Evolutionary conservation across 2,797 vertebrate species (phyloP).

Genomic region (Pangasius sanitwongsei): DNA sequence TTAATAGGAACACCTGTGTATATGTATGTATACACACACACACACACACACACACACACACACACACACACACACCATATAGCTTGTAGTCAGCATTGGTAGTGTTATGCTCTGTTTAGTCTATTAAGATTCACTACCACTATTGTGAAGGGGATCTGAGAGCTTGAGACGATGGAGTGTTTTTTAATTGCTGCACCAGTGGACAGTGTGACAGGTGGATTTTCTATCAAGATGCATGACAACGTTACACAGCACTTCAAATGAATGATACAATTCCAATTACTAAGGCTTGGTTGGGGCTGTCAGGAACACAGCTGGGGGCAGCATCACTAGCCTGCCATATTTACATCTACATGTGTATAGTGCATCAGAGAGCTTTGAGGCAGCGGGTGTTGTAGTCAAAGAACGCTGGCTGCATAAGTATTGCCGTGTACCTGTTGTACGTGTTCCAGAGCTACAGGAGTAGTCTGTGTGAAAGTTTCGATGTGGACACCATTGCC

Average conservation of each 20-base stretch:
- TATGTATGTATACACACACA: too few relatives aligned
- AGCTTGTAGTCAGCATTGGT: not conserved
- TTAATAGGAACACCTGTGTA: too few relatives aligned
- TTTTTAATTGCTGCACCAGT: constrained; percentile 42
- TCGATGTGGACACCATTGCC: constrained; percentile 83
- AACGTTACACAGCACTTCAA: constrained; percentile 33
- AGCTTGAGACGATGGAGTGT: constrained; percentile 2
- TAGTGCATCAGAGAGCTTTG: not conserved
- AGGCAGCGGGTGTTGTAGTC: not conserved
- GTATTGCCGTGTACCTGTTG: constrained; percentile 81
- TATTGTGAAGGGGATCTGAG: constrained; percentile 7
- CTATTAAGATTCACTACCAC: constrained; percentile 10
- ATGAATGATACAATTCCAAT: constrained; percentile 32
- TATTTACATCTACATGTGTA: constrained; percentile 3
- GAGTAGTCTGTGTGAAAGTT: constrained; percentile 92
- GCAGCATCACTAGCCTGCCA: not conserved
- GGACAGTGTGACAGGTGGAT: constrained; percentile 31
- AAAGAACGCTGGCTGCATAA: not conserved
- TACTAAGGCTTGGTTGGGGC: constrained; percentile 6
- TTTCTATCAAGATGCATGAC: not conserved
- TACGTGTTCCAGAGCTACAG: constrained; percentile 85
- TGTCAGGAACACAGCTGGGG: constrained; percentile 37
- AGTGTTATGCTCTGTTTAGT: not conserved
- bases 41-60: too few relatives aligned
- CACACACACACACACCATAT: not conserved